Conservation (phyloP, 2,888 invertebrate genomes). For the Germaria angustata region DNA sequence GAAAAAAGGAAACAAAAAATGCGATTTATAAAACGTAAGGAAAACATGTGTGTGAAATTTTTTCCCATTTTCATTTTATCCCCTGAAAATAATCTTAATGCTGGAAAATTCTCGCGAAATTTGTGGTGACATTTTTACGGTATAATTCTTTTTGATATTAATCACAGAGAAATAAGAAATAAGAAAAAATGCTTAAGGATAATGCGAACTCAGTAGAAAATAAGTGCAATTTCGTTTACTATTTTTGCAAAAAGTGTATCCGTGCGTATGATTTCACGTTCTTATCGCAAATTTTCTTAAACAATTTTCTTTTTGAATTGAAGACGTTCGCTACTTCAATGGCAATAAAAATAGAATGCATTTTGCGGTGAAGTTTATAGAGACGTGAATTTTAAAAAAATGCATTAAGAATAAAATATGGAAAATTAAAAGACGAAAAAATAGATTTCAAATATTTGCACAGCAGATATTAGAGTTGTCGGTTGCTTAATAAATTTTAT, state of each 20-base stretch:
- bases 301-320: slow-evolving; percentile 1
- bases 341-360: slow-evolving; percentile 11
- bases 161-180: slow-evolving; percentile 39
- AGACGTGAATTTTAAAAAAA: background rate
- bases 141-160: slow-evolving; percentile 63
- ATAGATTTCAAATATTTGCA: background rate
- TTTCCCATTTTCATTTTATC: slow-evolving; percentile 27
- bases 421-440: background rate
- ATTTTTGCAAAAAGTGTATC: slow-evolving; percentile 32
- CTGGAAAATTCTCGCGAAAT: slow-evolving; percentile 65
- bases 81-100: slow-evolving; percentile 45
- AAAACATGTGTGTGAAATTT: slow-evolving; percentile 53
- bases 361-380: background rate
- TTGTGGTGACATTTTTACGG: slow-evolving; percentile 68
- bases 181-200: background rate
- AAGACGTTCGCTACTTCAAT: background rate
- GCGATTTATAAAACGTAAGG: background rate
- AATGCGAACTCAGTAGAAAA: background rate
- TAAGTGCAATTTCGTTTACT: slow-evolving; percentile 19
- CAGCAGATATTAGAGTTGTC: background rate
- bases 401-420: background rate
- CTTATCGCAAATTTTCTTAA: slow-evolving; percentile 37
- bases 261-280: slow-evolving; percentile 59
- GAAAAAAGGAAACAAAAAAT: background rate
- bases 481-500: no score